Evolutionary conservation across 2,888 invertebrate genomes (phyloP).

Genomic region (Melinopterus prodromus): DNA sequence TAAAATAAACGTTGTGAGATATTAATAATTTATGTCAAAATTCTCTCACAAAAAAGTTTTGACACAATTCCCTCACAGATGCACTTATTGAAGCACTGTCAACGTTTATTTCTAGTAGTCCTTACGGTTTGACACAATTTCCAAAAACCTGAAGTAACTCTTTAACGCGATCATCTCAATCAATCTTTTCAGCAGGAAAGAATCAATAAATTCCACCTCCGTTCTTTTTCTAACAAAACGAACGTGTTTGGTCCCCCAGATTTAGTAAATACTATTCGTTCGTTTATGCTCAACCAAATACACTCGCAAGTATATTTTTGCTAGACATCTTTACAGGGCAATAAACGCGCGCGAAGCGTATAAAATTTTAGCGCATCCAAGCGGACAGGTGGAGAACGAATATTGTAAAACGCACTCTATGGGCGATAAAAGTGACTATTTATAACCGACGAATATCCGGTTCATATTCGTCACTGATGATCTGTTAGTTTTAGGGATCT

Average conservation of each 20-base stretch:
- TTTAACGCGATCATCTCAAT: too few species aligned
- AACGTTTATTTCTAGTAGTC: too few species aligned
- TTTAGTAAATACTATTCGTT: not conserved
- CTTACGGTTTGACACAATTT: too few species aligned
- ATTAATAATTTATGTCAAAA: too few species aligned
- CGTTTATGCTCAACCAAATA: not conserved
- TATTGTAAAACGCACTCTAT: slow-evolving; percentile 16
- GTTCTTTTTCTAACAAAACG: too few species aligned
- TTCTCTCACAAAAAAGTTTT: too few species aligned
- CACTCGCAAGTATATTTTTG: not conserved
- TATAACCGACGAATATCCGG: slow-evolving; percentile 24
- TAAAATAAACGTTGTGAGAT: too few species aligned
- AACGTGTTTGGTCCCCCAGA: not conserved
- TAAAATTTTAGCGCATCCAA: slow-evolving; percentile 5
- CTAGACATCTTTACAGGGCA: not conserved
- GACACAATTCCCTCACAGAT: too few species aligned
- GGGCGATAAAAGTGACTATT: slow-evolving; percentile 25
- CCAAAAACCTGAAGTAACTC: too few species aligned
- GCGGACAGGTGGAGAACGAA: slow-evolving; percentile 17
- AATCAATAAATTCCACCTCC: too few species aligned
- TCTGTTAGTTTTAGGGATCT: not conserved
- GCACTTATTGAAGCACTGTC: too few species aligned
- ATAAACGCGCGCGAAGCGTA: not conserved
- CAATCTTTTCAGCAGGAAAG: too few species aligned
- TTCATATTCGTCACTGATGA: slow-evolving; percentile 21